Evolutionary conservation across 2,797 vertebrate species (phyloP).

Genomic region (Iguana delicatissima): DNA sequence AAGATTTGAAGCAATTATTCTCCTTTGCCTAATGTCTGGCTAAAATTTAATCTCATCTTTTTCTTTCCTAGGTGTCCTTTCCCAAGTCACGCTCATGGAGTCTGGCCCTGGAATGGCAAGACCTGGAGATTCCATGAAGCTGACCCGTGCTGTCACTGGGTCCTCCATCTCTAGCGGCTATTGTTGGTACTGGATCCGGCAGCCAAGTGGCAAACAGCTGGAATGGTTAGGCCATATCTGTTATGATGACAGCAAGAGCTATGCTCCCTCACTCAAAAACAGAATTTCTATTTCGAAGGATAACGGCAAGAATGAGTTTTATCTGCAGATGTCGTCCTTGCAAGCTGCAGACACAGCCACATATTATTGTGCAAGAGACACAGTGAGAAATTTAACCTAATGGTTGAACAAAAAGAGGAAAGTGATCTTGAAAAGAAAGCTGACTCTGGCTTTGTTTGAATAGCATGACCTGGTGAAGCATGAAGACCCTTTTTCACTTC

Average conservation of each 20-base stretch:
- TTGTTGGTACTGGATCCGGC: constrained; percentile 8
- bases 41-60: no score
- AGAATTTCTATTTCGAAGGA: no score
- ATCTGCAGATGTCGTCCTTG: no score
- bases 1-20: no score
- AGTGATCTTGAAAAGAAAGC: no score
- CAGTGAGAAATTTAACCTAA: constrained; percentile 40
- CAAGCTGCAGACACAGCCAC: no score
- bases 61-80: background rate
- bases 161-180: constrained; percentile 1
- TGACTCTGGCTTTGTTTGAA: background rate
- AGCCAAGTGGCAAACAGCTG: constrained; percentile 11
- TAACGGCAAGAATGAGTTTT: no score
- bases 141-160: constrained; percentile 31
- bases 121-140: constrained; percentile 26
- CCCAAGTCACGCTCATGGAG: constrained; percentile 9
- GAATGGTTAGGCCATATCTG: constrained; percentile 7
- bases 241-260: background rate
- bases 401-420: constrained; percentile 8
- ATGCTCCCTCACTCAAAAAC: constrained; percentile 28
- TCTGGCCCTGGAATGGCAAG: constrained; percentile 21
- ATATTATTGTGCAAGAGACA: no score
- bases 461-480: no score
- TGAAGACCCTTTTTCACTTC: no score
- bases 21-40: background rate